Evolutionary conservation across 2,888 invertebrate species (phyloP).

Genomic region (Hetaerina titia): DNA sequence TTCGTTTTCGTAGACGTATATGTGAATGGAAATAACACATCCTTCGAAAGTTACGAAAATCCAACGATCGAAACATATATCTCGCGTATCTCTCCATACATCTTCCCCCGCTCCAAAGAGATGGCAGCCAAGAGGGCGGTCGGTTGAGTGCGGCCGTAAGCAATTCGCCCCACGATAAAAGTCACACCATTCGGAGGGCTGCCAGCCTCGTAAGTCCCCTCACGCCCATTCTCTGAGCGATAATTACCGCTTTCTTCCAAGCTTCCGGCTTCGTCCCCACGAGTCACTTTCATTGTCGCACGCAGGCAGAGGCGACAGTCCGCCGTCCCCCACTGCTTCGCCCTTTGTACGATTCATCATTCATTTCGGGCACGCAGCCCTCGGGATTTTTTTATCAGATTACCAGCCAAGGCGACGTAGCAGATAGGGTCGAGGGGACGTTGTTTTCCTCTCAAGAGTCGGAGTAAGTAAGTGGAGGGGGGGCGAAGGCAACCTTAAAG

Average conservation of each 20-base stretch:
- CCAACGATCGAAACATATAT: background rate
- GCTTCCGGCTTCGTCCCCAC: slow-evolving; percentile 6
- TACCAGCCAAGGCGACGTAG: background rate
- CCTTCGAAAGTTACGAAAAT: background rate
- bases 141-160: background rate
- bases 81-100: background rate
- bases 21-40: background rate
- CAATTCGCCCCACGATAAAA: background rate
- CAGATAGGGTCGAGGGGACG: background rate
- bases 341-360: background rate
- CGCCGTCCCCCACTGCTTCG: background rate
- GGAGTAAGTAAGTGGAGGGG: background rate
- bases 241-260: slow-evolving; percentile 30
- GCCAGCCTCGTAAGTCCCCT: background rate
- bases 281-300: background rate
- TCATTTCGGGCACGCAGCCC: slow-evolving; percentile 14
- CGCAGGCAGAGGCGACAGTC: background rate
- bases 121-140: background rate
- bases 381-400: background rate
- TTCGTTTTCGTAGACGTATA: background rate
- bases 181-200: background rate
- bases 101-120: background rate
- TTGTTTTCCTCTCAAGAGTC: background rate
- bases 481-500: background rate
- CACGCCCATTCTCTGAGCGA: background rate